phyloP scores from a whole-genome alignment of 2,888 invertebrate genomes.

The Habroteleia sp. region DNA sequence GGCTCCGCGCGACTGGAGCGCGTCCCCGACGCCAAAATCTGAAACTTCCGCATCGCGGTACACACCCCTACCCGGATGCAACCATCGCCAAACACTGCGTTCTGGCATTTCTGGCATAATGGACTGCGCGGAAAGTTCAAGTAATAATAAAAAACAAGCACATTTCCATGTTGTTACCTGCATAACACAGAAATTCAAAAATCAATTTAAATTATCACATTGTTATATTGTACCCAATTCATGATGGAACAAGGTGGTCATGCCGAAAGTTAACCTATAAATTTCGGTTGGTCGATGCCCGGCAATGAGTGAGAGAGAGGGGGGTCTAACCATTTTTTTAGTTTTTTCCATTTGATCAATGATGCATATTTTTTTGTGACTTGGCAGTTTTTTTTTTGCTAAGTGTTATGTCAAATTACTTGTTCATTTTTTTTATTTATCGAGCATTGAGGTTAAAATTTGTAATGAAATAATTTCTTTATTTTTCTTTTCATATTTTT shows the following conservation, averaged over 20 bases:
- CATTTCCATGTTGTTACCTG: too few species aligned
- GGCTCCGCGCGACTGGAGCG: conserved; percentile 66
- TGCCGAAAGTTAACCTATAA: background rate
- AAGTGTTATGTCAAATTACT: too few species aligned
- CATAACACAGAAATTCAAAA: too few species aligned
- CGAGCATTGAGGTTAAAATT: too few species aligned
- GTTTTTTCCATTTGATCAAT: conserved; percentile 3
- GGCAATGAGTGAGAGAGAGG: background rate
- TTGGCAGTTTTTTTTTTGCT: too few species aligned
- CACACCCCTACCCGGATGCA: conserved; percentile 69
- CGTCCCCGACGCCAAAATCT: conserved; percentile 53
- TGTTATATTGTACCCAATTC: too few species aligned
- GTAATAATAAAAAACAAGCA: conserved; percentile 66
- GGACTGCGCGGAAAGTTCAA: conserved; percentile 80
- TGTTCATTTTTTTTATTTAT: too few species aligned
- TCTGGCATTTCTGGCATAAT: conserved; percentile 76
- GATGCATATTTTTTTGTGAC: too few species aligned
- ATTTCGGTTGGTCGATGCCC: background rate
- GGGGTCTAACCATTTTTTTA: background rate
- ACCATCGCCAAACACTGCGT: conserved; percentile 75
- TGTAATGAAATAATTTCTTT: too few species aligned
- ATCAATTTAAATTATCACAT: background rate
- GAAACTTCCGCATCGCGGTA: conserved; percentile 61
- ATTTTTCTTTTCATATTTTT: too few species aligned
- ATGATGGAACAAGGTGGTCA: conserved; percentile 1